Conservation (phyloP, 2,797 vertebrate species). For the Trachurus trachurus region DNA sequence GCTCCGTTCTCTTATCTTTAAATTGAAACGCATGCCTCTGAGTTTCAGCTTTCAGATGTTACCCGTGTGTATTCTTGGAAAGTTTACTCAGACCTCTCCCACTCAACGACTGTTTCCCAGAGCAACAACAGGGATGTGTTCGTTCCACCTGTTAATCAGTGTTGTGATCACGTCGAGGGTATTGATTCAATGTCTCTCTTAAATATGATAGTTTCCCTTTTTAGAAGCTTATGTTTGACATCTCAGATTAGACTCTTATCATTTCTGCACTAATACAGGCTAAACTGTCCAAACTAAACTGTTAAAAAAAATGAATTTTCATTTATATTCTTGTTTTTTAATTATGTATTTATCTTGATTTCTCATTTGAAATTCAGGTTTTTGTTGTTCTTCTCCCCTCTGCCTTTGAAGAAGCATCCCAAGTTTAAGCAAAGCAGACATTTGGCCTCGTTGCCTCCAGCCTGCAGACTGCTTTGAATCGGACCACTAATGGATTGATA, state of each 20-base stretch:
- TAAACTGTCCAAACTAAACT: conserved; percentile 5
- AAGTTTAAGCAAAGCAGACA: conserved; percentile 23
- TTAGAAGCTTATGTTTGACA: conserved; percentile 11
- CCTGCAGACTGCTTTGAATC: conserved; percentile 39
- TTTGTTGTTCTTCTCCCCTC: background rate
- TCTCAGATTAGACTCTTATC: background rate
- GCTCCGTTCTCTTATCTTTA: conserved; percentile 18
- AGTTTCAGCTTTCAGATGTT: conserved; percentile 2
- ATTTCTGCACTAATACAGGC: background rate
- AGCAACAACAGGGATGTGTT: background rate
- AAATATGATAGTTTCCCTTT: background rate
- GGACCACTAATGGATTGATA: conserved; percentile 46
- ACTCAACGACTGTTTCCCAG: background rate
- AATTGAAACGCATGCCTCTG: background rate
- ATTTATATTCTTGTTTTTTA: background rate
- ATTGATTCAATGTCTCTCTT: background rate
- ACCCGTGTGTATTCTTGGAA: background rate
- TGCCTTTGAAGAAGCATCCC: background rate
- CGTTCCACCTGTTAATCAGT: conserved; percentile 12
- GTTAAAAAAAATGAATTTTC: too few relatives aligned
- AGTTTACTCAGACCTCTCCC: conserved; percentile 8
- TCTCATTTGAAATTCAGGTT: background rate
- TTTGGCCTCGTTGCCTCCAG: background rate
- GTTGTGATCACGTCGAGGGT: background rate
- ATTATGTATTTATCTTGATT: background rate